Evolutionary conservation across 2,888 invertebrate species (phyloP), one percentile per base, ranked within the genome.

Genomic region (Tiphia femorata): DNA sequence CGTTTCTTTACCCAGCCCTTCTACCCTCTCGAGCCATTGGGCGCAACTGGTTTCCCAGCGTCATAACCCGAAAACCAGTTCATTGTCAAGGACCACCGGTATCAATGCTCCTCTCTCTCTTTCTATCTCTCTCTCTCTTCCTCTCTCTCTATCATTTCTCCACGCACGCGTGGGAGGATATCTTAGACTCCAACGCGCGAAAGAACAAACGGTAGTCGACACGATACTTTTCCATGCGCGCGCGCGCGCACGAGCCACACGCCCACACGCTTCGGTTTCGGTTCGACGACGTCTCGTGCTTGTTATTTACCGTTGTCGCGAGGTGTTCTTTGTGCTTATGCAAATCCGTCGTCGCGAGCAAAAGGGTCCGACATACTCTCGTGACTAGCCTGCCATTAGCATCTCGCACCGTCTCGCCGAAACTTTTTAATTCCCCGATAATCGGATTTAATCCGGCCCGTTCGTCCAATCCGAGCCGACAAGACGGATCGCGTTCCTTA

Each of bases 81-180:
- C 70, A 72, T 62, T 72, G 70, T 52, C 72, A 72, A 68, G 72
- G 68, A 64, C 46, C 62, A 63, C 54, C 53, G 43, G 55, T 50
- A 14, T 25, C 40, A 8, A 6, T 25, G 29, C 27, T 40, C 41
- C 49, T 54, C 43, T n/a, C n/a, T n/a, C n/a, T n/a, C n/a, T n/a
- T n/a, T n/a, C n/a, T 33, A 33, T 14, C 33, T 14, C 14, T 33
- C 33, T 57, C 54, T 43, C 52, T 62, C 59, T 54, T 41, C 25
- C 16, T 25, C 7, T 20, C n/a, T n/a, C n/a, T n/a, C 7, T 16
- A 21, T 29, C 17, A 19, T 44, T 33, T 44, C 8, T 20, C 7
- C 10, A 7, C 21, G 21, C 19, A 16, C 37, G 29, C 33, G 30
- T 29, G 38, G 41, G 48, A 56, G 44, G 44, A 52, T 48, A 47